A percentile compares a stretch with the other conserved stretches of the same genome.
Conservation (phyloP, 2,113 vertebrate genomes). For the Chinchilla lanigera region DNA sequence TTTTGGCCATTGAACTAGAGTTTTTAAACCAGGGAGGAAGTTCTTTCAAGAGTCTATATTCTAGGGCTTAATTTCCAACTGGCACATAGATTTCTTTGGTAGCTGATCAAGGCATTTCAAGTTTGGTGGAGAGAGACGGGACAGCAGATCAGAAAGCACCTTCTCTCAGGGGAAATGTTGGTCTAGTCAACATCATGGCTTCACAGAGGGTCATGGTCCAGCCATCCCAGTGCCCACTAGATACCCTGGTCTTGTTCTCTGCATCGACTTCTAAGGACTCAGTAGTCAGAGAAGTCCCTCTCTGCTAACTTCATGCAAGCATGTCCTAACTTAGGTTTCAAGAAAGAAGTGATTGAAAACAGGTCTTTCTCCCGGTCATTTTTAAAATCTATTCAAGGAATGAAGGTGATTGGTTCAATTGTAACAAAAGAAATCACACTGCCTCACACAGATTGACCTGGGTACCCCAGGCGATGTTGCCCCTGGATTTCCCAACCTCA, state of each 20-base stretch:
- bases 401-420: not conserved
- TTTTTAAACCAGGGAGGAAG: not conserved
- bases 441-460: not conserved
- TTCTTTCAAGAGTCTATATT: not conserved
- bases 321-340: not conserved
- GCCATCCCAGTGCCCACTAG: not conserved
- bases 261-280: not conserved
- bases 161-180: not conserved
- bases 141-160: not conserved
- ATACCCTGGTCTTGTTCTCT: not conserved
- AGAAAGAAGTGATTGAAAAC: not conserved
- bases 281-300: not conserved
- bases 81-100: not conserved
- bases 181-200: not conserved
- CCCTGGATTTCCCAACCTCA: not conserved
- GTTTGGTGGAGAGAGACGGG: not conserved
- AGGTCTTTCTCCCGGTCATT: not conserved
- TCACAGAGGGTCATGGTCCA: not conserved
- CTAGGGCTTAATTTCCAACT: constrained; percentile 3
- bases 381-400: not conserved
- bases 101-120: not conserved
- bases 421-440: not conserved
- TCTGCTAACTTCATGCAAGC: not conserved
- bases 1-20: not conserved
- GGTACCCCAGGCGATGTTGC: not conserved